These are phyloP conservation scores for Sternarchorhynchus goeldii DNA, from an alignment of 2,797 vertebrate genomes.

Conservation along the genomic window DNA sequence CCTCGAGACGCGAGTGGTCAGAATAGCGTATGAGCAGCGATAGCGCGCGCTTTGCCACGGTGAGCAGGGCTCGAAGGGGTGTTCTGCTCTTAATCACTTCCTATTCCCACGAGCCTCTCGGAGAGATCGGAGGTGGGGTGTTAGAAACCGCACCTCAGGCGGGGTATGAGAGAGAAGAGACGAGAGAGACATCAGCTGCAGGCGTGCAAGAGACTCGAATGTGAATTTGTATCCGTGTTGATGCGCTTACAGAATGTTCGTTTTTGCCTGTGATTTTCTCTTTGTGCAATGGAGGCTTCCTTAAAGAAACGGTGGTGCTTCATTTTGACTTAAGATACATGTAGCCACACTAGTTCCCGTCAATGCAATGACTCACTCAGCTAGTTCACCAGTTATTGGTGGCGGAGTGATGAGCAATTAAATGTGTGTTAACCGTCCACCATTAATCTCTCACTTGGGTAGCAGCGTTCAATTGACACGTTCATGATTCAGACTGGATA, in stretches of 20 bases:
- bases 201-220: neutral
- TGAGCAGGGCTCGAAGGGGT: conserved; percentile 19
- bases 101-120: conserved; percentile 38
- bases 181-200: neutral
- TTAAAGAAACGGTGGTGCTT: neutral
- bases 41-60: conserved; percentile 26
- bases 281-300: neutral
- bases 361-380: conserved; percentile 2
- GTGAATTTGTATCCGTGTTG: conserved; percentile 29
- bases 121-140: conserved; percentile 12
- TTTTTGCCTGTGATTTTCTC: neutral
- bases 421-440: conserved; percentile 16
- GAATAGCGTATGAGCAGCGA: conserved; percentile 22
- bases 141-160: neutral
- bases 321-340: conserved; percentile 2
- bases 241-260: neutral
- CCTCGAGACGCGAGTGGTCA: conserved; percentile 6
- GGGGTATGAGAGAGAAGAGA: neutral
- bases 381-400: neutral
- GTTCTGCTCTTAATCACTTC: conserved; percentile 50
- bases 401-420: conserved; percentile 17
- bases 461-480: conserved; percentile 42
- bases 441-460: conserved; percentile 32
- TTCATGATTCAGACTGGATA: conserved; percentile 42
- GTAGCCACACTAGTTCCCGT: neutral